Evolutionary conservation across 2,888 invertebrate species (phyloP), one percentile per base, ranked within the genome.

Genomic region (Melieria omissa): DNA sequence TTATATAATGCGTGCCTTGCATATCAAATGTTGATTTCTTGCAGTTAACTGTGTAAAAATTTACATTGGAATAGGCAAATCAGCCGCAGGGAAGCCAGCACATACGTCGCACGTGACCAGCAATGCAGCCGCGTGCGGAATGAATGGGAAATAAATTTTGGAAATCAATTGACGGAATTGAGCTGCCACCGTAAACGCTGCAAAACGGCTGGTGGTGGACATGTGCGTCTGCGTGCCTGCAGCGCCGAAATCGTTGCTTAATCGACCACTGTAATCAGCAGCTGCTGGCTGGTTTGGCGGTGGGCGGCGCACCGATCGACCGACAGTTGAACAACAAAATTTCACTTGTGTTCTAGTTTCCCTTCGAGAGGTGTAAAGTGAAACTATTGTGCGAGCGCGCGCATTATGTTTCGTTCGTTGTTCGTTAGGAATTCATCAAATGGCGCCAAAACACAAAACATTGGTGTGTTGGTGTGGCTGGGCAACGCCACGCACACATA

Each of bases 291-390:
- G 16, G 14, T 12, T 45, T 6, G 45, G 8, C 41, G 7, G 10
- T 60, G 5, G 58, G 8, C 44, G 42, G 44, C 4, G 41, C 52
- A 60, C 45, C 29, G 52, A 49, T 4, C 10, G 52, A 49, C 7
- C 10, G 58, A 12, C 57, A 60, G 55, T 12, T 9, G 55, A 52
- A 49, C 42, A 71, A n/a, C 60, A 42, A 81, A 84, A 80, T 84
- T 84, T 84, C 84, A 84, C 84, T 84, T 83, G 79, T 83, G 84
- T 84, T 84, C 84, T 84, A 84, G 81, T 84, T 84, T 81, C 70
- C 68, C 74, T 75, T 71, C 65, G 58, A 67, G 71, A 72, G 75
- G 74, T 65, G 72, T 70, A 73, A 76, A 77, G 78, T 78, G 78
- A 78, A 78, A 78, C 72, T 76, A 74, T 16, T 46, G 52, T 52